Percentiles rank a stretch among this genome's conserved stretches.
Conservation (phyloP, 2,888 invertebrate species). For the Agapetus fuscipes region DNA sequence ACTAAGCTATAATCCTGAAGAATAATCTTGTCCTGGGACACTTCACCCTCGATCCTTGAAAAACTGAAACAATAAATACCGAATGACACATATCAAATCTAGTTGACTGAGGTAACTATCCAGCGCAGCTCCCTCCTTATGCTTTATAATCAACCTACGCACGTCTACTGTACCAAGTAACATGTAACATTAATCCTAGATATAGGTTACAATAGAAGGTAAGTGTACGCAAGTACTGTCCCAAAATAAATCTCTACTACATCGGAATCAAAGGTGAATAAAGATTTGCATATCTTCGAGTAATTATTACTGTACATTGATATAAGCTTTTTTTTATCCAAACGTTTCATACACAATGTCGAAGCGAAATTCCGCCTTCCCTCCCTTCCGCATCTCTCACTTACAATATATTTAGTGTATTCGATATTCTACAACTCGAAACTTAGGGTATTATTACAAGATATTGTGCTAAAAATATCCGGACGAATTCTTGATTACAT, state of each 20-base stretch:
- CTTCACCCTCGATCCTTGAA: constrained; percentile 5
- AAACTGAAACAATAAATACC: constrained; percentile 15
- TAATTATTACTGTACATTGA: constrained; percentile 22
- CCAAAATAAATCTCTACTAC: constrained; percentile 21
- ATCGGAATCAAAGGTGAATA: constrained; percentile 14
- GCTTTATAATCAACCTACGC: constrained; percentile 18
- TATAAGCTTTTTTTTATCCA: constrained; percentile 20
- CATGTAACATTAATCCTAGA: constrained; percentile 20
- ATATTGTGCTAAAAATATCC: constrained; percentile 22
- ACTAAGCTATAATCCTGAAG: constrained; percentile 21
- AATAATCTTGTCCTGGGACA: constrained; percentile 15
- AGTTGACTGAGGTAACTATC: constrained; percentile 18
- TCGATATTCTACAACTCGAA: constrained; percentile 19
- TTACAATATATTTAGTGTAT: constrained; percentile 16
- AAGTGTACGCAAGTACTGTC: constrained; percentile 16
- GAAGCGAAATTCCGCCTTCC: constrained; percentile 14
- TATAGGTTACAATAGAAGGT: constrained; percentile 16
- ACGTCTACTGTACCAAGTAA: constrained; percentile 20
- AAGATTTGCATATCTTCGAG: constrained; percentile 15
- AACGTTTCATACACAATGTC: constrained; percentile 15
- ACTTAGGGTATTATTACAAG: constrained; percentile 22
- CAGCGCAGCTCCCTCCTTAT: constrained; percentile 17
- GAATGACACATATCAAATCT: constrained; percentile 22
- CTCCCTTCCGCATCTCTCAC: constrained; percentile 1
- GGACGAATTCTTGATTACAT: constrained; percentile 22